These are phyloP conservation scores for Brachionus manjavacas DNA, from an alignment of 1,140 invertebrate genomes.

Conservation along the genomic window DNA sequence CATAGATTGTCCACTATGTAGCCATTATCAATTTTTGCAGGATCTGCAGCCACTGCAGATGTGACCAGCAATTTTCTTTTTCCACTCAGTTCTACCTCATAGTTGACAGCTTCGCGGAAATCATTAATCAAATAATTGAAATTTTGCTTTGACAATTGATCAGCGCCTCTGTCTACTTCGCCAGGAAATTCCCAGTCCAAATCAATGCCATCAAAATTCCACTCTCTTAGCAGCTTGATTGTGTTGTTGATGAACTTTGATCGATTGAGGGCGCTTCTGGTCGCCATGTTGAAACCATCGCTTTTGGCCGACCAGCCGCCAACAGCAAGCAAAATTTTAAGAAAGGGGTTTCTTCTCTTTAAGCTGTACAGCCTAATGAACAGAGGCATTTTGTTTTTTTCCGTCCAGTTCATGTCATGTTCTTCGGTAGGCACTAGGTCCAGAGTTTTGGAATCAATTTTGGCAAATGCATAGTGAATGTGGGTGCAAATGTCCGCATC, in stretches of 20 bases:
- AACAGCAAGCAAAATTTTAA: conserved; percentile 85
- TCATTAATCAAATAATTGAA: conserved; percentile 62
- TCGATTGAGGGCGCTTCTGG: conserved; percentile 60
- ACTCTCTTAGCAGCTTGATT: conserved; percentile 79
- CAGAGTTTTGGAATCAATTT: conserved; percentile 76
- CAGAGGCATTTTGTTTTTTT: conserved; percentile 60
- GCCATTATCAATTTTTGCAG: conserved; percentile 84
- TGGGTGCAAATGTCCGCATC: conserved; percentile 92
- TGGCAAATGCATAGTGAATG: conserved; percentile 87
- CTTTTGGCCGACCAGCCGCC: conserved; percentile 70
- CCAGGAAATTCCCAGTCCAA: conserved; percentile 94
- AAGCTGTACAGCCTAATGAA: conserved; percentile 53
- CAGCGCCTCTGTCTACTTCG: conserved; percentile 71
- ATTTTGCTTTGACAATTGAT: conserved; percentile 13
- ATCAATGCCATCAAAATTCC: conserved; percentile 90
- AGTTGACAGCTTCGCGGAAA: conserved; percentile 79
- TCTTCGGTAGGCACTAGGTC: conserved; percentile 38
- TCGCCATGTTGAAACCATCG: conserved; percentile 60
- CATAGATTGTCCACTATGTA: conserved; percentile 80
- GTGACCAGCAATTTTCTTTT: conserved; percentile 74
- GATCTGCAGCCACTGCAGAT: conserved; percentile 79
- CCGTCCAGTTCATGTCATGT: conserved; percentile 57
- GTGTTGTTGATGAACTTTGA: conserved; percentile 53
- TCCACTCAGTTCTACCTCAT: conserved; percentile 69
- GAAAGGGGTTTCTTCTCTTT: conserved; percentile 83